Percentiles rank a stretch among this genome's conserved stretches.
Evolutionary conservation across 92 coral and sea anemone species (phyloP).

Genomic region (Epizoanthus ramosus): DNA sequence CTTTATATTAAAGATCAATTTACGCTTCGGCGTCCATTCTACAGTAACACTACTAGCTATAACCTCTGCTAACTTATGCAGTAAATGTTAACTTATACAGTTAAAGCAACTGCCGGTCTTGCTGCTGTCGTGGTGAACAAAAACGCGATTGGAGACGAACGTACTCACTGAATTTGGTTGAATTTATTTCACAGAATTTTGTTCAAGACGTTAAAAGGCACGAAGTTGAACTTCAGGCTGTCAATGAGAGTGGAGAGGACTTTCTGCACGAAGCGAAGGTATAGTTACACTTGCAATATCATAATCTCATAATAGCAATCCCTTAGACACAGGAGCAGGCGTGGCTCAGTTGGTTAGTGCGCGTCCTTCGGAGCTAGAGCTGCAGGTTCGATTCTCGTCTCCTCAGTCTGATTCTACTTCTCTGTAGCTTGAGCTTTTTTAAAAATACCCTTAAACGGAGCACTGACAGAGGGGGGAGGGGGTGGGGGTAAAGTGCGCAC

Average conservation of each 20-base stretch:
- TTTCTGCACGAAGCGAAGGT: constrained; percentile 99
- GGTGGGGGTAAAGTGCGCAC: too few relatives aligned
- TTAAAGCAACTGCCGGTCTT: not conserved
- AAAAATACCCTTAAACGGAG: too few relatives aligned
- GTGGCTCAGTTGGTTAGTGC: too few relatives aligned
- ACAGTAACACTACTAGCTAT: constrained; percentile 27
- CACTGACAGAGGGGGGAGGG: too few relatives aligned
- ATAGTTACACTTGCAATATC: not conserved
- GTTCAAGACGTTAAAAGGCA: constrained; percentile 92
- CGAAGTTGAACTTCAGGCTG: constrained; percentile 88
- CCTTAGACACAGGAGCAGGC: not conserved
- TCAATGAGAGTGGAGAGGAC: constrained; percentile 95
- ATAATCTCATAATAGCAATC: not conserved
- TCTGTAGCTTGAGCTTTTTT: too few relatives aligned
- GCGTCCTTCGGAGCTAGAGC: too few relatives aligned
- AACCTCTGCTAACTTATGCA: not conserved
- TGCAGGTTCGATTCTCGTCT: too few relatives aligned
- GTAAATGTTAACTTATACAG: not conserved
- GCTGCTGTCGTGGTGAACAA: not conserved
- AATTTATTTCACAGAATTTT: constrained; percentile 70
- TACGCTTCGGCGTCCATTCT: constrained; percentile 1
- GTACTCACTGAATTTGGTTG: not conserved
- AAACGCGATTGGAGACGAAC: not conserved
- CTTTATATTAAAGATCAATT: not conserved
- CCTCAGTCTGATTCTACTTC: too few relatives aligned